A percentile compares a stretch with the other conserved stretches of the same genome.
Conservation (phyloP, 2,797 vertebrate species). For the Gallinago solitaria region DNA sequence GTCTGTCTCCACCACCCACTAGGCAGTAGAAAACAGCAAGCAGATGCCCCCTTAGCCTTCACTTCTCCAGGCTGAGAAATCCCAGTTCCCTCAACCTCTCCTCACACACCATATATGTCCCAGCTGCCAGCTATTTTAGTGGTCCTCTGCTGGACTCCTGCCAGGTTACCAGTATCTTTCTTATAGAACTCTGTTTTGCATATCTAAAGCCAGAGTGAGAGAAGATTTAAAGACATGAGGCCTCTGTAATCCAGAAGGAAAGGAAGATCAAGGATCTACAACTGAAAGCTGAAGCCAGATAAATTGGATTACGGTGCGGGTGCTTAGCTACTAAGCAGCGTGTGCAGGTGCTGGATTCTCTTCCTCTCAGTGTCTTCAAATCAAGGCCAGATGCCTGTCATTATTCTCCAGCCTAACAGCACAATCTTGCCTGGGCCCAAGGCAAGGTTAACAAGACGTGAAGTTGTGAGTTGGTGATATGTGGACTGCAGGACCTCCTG, state of each 20-base stretch:
- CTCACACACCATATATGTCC: background rate
- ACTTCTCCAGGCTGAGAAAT: background rate
- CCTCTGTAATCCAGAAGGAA: background rate
- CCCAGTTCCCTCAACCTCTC: background rate
- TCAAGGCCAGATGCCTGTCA: background rate
- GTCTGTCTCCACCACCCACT: background rate
- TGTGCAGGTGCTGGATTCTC: background rate
- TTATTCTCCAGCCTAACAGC: background rate
- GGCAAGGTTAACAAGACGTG: background rate
- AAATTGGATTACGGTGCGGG: background rate
- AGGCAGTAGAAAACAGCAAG: background rate
- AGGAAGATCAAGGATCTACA: constrained; percentile 9
- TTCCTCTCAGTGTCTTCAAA: background rate
- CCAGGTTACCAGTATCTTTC: background rate
- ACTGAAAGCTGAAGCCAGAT: constrained; percentile 15
- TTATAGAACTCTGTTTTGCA: background rate
- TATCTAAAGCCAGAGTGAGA: constrained; percentile 8
- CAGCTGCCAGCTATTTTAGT: background rate
- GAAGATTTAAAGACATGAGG: background rate
- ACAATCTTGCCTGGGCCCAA: background rate
- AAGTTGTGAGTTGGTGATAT: background rate
- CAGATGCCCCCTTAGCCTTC: background rate
- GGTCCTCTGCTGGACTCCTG: background rate
- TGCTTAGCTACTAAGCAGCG: constrained; percentile 6
- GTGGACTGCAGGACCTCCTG: background rate